A percentile compares a stretch with the other conserved stretches of the same genome.
Conservation (phyloP, 2,797 vertebrate species). For the Peromyscus eremicus region DNA sequence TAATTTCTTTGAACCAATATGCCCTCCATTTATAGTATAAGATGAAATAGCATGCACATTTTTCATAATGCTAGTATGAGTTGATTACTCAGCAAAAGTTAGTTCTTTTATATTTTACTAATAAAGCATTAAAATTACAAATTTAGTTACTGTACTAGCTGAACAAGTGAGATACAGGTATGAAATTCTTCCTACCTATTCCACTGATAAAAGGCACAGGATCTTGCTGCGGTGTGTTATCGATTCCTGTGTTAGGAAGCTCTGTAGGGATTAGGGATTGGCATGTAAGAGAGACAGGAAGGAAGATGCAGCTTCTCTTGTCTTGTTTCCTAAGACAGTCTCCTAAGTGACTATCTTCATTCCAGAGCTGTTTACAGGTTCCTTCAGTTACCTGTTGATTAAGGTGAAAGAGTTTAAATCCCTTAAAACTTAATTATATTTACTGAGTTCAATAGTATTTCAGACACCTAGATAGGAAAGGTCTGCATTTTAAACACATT, state of each 20-base stretch:
- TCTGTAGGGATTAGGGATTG: constrained; percentile 36
- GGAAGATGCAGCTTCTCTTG: not conserved
- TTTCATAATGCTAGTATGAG: not conserved
- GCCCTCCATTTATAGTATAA: constrained; percentile 35
- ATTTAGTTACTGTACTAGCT: constrained; percentile 48
- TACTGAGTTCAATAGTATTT: constrained; percentile 20
- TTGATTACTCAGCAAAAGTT: not conserved
- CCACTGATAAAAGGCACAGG: not conserved
- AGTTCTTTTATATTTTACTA: constrained; percentile 50
- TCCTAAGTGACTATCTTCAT: constrained; percentile 29
- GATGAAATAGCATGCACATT: not conserved
- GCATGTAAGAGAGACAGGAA: constrained; percentile 17
- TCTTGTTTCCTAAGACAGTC: not conserved
- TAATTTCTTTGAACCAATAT: constrained; percentile 11
- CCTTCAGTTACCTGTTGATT: not conserved
- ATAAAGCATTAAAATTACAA: constrained; percentile 43
- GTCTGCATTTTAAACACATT: constrained; percentile 49
- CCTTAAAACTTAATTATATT: constrained; percentile 37
- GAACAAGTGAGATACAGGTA: not conserved
- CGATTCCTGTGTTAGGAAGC: constrained; percentile 15
- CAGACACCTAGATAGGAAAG: not conserved
- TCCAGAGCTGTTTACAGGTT: not conserved
- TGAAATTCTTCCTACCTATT: not conserved
- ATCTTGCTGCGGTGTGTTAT: not conserved
- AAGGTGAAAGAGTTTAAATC: constrained; percentile 48